Base-by-base conservation (phyloP, 37 sponge, comb jelly and placozoan genomes). In the Halisarca cf. caerulea region DNA sequence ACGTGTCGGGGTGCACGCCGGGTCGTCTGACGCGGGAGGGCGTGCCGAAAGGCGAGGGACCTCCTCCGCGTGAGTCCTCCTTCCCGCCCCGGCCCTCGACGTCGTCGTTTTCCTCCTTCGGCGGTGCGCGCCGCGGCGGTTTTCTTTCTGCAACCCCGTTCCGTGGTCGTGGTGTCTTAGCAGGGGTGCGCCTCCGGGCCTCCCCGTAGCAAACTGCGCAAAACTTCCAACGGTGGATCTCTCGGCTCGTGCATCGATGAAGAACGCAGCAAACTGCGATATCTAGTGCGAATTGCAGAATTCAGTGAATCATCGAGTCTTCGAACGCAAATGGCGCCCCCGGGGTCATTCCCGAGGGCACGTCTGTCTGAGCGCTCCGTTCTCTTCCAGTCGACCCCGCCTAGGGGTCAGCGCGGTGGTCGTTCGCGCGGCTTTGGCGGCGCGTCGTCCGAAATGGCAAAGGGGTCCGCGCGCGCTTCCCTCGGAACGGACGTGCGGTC, bases 241-340 rank as follows among this genome's bases (percentile, higher is more conserved):
- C 89, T 92, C 60, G 93, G 93, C 89, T 92, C 89, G 90, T 84
- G 94, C 81, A 82, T 90, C 86, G 94, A 93, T 89, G 90, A 93
- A 89, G 90, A 93, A 87, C 88, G 88, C 84, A 87, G 88, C 88
- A 78, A 93, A 75, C 86, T 90, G 88, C 90, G 90, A 93, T 90
- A 93, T 69, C 68, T 90, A 90, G 87, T 93, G 94, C 80, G 94
- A 93, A 93, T 90, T 93, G 94, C 94, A 88, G 90, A 87, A 93
- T 87, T 90, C 88, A 86, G 88, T 90, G 88, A 90, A 90, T 90
- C 94, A 93, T 93, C 94, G 94, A 93, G 83, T 90, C 90, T 90
- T 93, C 84, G 90, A 93, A 93, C 90, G 94, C 94, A 87, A 81
- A 90, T 93, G 79, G 94, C 94, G 88, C 88, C 58, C 71, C 43